Evolutionary conservation across 2,797 vertebrate species (phyloP).

Genomic region (Gobio occitaniae): DNA sequence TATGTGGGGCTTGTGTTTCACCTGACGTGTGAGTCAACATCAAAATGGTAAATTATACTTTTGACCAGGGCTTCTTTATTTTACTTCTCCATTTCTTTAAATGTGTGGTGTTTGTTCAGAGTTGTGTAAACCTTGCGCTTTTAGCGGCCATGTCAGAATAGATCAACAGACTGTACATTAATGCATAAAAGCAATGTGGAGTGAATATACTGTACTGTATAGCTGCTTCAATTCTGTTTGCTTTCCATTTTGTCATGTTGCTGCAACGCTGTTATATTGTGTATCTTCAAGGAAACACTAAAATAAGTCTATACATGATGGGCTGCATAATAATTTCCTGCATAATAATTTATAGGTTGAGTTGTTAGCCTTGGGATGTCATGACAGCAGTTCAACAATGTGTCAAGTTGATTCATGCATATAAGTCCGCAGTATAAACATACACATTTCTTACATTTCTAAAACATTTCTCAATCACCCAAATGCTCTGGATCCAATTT

Average conservation of each 20-base stretch:
- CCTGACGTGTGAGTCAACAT: constrained; percentile 50
- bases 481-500: not conserved
- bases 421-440: not conserved
- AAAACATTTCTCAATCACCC: not conserved
- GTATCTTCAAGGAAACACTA: not conserved
- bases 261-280: not conserved
- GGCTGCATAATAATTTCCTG: not conserved
- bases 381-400: not conserved
- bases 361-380: not conserved
- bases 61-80: constrained; percentile 7
- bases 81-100: constrained; percentile 11
- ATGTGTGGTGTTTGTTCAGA: not conserved
- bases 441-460: too few species aligned
- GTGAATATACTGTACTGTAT: not conserved
- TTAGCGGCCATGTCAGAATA: not conserved
- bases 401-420: not conserved
- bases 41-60: constrained; percentile 40
- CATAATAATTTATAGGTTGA: not conserved
- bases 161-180: too few species aligned
- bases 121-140: not conserved
- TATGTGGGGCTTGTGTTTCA: constrained; percentile 21
- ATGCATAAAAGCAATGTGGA: not conserved
- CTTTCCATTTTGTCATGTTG: not conserved
- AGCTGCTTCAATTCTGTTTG: not conserved
- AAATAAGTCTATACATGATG: not conserved